phyloP scores from a whole-genome alignment of 1,140 invertebrate species.

The Bactericera cockerelli region DNA sequence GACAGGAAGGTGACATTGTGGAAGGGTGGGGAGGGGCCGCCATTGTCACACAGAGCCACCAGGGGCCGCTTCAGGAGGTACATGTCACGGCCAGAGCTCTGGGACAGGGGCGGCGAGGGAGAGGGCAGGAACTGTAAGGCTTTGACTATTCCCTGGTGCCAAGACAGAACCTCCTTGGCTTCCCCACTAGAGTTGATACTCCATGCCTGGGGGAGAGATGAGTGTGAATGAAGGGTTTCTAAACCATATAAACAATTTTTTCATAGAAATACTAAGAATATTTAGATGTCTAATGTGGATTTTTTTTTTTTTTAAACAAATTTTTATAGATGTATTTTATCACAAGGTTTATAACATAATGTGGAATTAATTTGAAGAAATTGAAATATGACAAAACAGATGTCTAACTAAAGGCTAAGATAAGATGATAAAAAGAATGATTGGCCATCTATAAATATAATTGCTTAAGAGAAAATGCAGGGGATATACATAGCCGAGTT shows the following conservation, averaged over 20 bases:
- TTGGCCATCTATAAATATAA: too few relatives aligned
- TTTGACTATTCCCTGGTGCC: slow-evolving; percentile 70
- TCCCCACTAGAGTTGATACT: slow-evolving; percentile 66
- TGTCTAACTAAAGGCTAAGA: too few relatives aligned
- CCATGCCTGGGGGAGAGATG: slow-evolving; percentile 44
- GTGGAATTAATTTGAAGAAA: too few relatives aligned
- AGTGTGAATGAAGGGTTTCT: slow-evolving; percentile 13
- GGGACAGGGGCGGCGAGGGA: slow-evolving; percentile 34
- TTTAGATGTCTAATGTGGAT: slow-evolving; percentile 7
- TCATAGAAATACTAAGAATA: background rate
- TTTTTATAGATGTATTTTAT: too few relatives aligned
- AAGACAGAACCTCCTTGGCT: slow-evolving; percentile 78
- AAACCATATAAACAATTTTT: slow-evolving; percentile 1
- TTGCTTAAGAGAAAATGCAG: too few relatives aligned
- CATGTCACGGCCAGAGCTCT: slow-evolving; percentile 34
- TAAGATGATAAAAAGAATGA: too few relatives aligned
- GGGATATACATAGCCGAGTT: too few relatives aligned
- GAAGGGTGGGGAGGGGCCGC: slow-evolving; percentile 61
- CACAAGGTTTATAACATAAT: too few relatives aligned
- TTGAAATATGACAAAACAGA: too few relatives aligned
- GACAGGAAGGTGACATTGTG: slow-evolving; percentile 82
- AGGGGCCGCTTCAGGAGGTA: slow-evolving; percentile 66
- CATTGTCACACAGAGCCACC: slow-evolving; percentile 72
- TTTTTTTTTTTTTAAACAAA: background rate
- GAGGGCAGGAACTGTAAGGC: slow-evolving; percentile 67